A percentile compares a stretch with the other conserved stretches of the same genome.
Conservation (phyloP, 92 coral and sea anemone species). For the Plumapathes pennacea region DNA sequence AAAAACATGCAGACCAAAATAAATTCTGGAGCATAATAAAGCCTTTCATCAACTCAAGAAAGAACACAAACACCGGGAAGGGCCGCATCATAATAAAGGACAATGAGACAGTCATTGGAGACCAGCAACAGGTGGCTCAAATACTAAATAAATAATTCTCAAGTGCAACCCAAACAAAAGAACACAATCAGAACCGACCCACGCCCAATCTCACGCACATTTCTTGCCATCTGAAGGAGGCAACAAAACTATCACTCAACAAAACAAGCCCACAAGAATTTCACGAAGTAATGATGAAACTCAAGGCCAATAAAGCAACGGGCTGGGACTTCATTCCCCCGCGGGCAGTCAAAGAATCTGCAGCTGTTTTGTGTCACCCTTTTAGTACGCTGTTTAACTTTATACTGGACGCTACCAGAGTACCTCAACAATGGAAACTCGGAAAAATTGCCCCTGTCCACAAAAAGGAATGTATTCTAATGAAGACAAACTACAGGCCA, state of each 20-base stretch:
- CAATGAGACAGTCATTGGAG: constrained; percentile 5
- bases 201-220: not conserved
- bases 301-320: constrained; percentile 43
- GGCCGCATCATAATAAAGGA: constrained; percentile 14
- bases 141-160: not conserved
- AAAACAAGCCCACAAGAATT: constrained; percentile 37
- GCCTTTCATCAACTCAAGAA: constrained; percentile 29
- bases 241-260: constrained; percentile 4
- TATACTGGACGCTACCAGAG: not conserved
- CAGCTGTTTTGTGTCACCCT: constrained; percentile 34
- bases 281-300: constrained; percentile 14
- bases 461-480: constrained; percentile 33
- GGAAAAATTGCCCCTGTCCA: constrained; percentile 44
- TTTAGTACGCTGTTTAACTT: constrained; percentile 22
- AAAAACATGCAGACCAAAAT: constrained; percentile 20
- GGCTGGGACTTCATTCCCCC: constrained; percentile 31
- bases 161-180: constrained; percentile 5
- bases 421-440: constrained; percentile 54
- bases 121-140: constrained; percentile 12
- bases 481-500: constrained; percentile 46
- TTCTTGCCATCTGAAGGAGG: not conserved
- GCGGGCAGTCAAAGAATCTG: constrained; percentile 30
- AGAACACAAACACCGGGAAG: constrained; percentile 4
- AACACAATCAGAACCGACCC: constrained; percentile 6
- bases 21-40: constrained; percentile 33